A percentile compares a stretch with the other conserved stretches of the same genome.
These are phyloP conservation scores for Lycodopsis pacificus DNA, from an alignment of 2,797 vertebrate genomes.

Conservation along the genomic window DNA sequence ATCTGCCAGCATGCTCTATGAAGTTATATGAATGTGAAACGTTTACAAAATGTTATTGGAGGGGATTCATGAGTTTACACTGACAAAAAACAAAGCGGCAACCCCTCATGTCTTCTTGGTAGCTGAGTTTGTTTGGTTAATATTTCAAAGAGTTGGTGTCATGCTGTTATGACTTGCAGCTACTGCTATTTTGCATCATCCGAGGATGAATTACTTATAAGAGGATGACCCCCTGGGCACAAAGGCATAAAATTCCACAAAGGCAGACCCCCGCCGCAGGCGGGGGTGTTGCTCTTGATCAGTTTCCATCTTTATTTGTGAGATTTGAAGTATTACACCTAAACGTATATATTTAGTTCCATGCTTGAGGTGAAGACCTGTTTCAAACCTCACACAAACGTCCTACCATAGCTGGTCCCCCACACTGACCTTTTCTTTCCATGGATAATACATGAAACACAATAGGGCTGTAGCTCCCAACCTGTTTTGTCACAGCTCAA, in stretches of 20 bases:
- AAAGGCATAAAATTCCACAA: neutral
- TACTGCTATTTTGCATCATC: neutral
- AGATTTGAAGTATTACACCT: neutral
- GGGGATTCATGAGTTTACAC: neutral
- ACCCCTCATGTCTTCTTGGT: neutral
- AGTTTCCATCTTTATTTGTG: neutral
- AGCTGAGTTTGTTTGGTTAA: neutral
- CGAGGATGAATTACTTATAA: neutral
- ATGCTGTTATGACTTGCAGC: neutral
- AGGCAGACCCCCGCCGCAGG: too few species aligned
- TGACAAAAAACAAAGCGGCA: neutral
- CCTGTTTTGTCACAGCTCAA: neutral
- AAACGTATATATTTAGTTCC: too few species aligned
- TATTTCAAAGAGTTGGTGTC: neutral
- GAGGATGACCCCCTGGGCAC: neutral
- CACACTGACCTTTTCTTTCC: too few species aligned
- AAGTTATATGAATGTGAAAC: neutral
- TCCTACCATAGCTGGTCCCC: too few species aligned
- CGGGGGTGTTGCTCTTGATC: neutral
- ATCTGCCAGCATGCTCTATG: neutral
- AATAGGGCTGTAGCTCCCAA: too few species aligned
- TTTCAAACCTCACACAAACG: too few species aligned
- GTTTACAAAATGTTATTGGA: constrained; percentile 1
- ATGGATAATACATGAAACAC: too few species aligned
- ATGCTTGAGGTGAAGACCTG: too few species aligned